Evolutionary conservation across 2,113 vertebrate species (phyloP).

Genomic region (Nycticryphes semicollaris): DNA sequence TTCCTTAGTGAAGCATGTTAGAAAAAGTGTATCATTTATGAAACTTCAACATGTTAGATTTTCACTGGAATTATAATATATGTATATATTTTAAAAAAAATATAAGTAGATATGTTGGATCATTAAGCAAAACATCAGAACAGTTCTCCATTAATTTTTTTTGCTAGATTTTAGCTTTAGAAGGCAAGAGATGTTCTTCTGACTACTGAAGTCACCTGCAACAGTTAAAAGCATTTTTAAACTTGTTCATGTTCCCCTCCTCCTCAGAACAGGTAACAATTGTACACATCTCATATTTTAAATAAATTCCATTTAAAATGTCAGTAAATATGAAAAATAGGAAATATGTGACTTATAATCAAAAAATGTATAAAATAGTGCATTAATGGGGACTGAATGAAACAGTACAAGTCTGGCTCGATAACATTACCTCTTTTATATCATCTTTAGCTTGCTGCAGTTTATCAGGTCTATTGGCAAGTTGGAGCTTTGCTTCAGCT

Average conservation of each 20-base stretch:
- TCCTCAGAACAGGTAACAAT: background rate
- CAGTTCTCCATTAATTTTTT: background rate
- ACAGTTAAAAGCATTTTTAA: background rate
- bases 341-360: constrained; percentile 45
- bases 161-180: background rate
- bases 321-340: constrained; percentile 30
- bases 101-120: constrained; percentile 43
- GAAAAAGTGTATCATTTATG: constrained; percentile 86
- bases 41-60: constrained; percentile 49
- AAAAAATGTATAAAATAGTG: constrained; percentile 49
- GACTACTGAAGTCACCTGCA: background rate
- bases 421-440: constrained; percentile 89
- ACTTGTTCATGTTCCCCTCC: background rate
- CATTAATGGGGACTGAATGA: constrained; percentile 42
- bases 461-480: constrained; percentile 96
- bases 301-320: constrained; percentile 18
- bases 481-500: constrained; percentile 94
- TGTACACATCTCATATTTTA: background rate
- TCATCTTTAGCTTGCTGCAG: constrained; percentile 97
- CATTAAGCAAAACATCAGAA: background rate
- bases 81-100: background rate
- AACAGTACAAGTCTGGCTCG: background rate
- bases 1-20: constrained; percentile 91
- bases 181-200: background rate
- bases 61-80: constrained; percentile 59